Evolutionary conservation across 2,113 vertebrate species (phyloP).

Genomic region (Gorsachius goisagi): DNA sequence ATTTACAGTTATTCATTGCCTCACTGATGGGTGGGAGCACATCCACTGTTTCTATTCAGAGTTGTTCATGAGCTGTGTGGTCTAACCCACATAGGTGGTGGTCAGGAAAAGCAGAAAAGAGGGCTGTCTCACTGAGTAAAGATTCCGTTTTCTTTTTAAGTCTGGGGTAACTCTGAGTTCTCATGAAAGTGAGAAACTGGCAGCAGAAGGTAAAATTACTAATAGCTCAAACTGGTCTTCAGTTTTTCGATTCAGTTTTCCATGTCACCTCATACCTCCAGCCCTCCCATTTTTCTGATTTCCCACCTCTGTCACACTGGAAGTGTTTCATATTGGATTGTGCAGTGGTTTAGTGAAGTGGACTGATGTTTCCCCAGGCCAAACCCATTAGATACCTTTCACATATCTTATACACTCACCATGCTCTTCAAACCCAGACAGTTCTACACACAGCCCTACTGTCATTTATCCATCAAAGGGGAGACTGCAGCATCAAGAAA

Average conservation of each 20-base stretch:
- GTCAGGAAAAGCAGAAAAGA: slow-evolving; percentile 3
- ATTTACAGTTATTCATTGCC: background rate
- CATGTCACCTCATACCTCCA: background rate
- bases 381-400: background rate
- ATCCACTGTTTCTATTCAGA: background rate
- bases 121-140: background rate
- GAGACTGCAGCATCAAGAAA: background rate
- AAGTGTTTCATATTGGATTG: background rate
- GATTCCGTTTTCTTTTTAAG: background rate
- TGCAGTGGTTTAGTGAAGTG: background rate
- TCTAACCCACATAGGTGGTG: background rate
- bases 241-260: background rate
- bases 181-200: background rate
- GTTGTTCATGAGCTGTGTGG: background rate
- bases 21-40: background rate
- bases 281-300: background rate
- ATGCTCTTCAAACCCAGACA: background rate
- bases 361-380: background rate
- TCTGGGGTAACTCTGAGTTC: background rate
- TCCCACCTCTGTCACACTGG: background rate
- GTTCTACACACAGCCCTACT: background rate
- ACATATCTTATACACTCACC: background rate
- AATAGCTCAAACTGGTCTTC: background rate
- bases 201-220: background rate
- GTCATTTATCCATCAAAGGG: background rate